These are phyloP conservation scores for Diachasmimorpha longicaudata DNA, from an alignment of 1,140 invertebrate species.

Conservation along the genomic window DNA sequence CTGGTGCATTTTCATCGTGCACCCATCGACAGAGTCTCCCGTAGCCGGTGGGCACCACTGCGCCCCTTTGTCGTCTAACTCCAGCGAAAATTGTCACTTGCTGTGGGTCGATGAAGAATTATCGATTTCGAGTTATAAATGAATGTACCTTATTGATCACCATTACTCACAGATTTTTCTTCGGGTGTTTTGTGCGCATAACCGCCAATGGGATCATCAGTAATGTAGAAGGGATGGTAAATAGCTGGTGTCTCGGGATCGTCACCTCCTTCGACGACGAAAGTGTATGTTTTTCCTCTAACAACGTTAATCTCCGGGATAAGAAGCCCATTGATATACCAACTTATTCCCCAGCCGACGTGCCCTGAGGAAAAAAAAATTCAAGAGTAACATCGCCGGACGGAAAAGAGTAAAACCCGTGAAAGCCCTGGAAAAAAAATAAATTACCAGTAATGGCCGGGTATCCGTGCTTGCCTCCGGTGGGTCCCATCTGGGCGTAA, in stretches of 20 bases:
- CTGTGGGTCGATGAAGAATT: slow-evolving; percentile 58
- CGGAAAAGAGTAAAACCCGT: background rate
- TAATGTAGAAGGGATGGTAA: slow-evolving; percentile 96
- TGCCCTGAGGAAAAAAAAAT: slow-evolving; percentile 69
- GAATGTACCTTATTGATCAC: background rate
- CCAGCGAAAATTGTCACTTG: slow-evolving; percentile 83
- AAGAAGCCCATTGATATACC: slow-evolving; percentile 94
- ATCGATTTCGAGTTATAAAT: too few species aligned
- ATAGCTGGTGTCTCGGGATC: slow-evolving; percentile 79
- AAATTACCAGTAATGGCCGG: slow-evolving; percentile 80
- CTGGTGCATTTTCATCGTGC: slow-evolving; percentile 72
- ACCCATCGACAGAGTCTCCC: slow-evolving; percentile 88
- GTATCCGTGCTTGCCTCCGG: slow-evolving; percentile 85
- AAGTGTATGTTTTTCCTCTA: slow-evolving; percentile 87
- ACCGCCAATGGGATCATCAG: slow-evolving; percentile 89
- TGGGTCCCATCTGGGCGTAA: slow-evolving; percentile 90
- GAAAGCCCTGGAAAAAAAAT: background rate
- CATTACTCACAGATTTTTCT: slow-evolving; percentile 74
- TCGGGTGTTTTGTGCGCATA: slow-evolving; percentile 84
- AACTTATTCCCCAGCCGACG: slow-evolving; percentile 91
- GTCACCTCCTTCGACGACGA: slow-evolving; percentile 86
- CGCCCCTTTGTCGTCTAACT: slow-evolving; percentile 71
- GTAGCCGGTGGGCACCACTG: slow-evolving; percentile 72
- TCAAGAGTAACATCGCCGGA: background rate
- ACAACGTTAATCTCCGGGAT: slow-evolving; percentile 93